Base-by-base conservation (phyloP, 2,797 vertebrate genomes). In the Squalus acanthias region DNA sequence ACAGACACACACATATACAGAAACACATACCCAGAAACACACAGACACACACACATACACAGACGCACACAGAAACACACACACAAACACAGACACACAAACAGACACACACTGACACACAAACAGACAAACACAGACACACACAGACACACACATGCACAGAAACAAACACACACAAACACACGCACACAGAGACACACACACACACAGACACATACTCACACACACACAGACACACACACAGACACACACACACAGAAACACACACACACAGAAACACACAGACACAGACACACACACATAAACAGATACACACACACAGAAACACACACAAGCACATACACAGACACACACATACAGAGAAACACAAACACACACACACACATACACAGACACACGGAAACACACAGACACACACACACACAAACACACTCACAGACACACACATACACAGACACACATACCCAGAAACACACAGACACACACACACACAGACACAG, bases 331-430 rank as follows among this genome's bases (percentile, higher is more conserved):
- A 46, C 0, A 95, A 6, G 33, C 57, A 67, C 93, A 69, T 26
- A 70, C 89, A 89, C 60, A 50, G 29, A 46, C 39, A 26, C 7
- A 85, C 5, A 39, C n/a, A 24, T 22, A 12, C 79, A 60, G 17
- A 72, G 22, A 33, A 69, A 46, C 74, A n/a, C 46, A 76, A 17
- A 39, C 95, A 96, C 69, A 74, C 20, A 46, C 0, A 95, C 63
- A 69, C 57, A 67, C 93, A 69, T 26, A 95, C 94, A 72, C 1
- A 33, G 63, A 69, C 60, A 65, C 63, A 69, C 94, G 24, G 26
- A 67, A 63, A 57, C 95, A 96, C 69, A 76, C 79, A 15, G 93
- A 72, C 33, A 69, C 65, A 95, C 94, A n/a, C n/a, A 72, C 33
- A 72, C 65, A 50, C 33, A 46, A 67, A 95, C 4, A 74, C 26